Evolutionary conservation across 2,888 invertebrate genomes (phyloP).

Genomic region (Cerceris rybyensis): DNA sequence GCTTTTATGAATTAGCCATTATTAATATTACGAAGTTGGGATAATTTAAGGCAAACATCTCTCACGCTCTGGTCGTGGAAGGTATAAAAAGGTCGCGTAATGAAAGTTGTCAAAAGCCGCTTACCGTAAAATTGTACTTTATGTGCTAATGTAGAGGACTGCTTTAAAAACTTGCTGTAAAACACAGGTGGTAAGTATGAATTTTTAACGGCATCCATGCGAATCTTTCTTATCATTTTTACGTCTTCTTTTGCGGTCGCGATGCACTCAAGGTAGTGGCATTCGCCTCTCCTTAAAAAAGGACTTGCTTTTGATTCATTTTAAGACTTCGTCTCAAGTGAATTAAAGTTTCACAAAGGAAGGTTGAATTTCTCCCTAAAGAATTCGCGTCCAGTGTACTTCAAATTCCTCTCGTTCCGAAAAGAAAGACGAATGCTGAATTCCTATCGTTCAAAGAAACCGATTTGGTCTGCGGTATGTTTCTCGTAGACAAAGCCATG

Average conservation of each 20-base stretch:
- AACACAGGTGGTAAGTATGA: slow-evolving; percentile 48
- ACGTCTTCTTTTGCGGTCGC: slow-evolving; percentile 33
- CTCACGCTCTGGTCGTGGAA: neutral
- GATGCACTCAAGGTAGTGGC: slow-evolving; percentile 22
- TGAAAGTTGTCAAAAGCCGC: slow-evolving; percentile 50
- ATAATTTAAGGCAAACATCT: neutral
- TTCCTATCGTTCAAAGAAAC: slow-evolving; percentile 59
- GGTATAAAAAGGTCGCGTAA: slow-evolving; percentile 39
- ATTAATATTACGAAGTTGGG: neutral
- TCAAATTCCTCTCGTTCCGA: slow-evolving; percentile 50
- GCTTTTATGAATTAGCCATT: no score
- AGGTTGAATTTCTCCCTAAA: slow-evolving; percentile 56
- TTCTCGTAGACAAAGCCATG: slow-evolving; percentile 30
- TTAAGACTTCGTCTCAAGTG: slow-evolving; percentile 59
- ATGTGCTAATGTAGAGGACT: slow-evolving; percentile 39
- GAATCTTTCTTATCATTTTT: slow-evolving; percentile 32
- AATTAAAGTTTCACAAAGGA: slow-evolving; percentile 67
- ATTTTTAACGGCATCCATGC: slow-evolving; percentile 54
- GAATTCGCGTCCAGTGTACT: slow-evolving; percentile 55
- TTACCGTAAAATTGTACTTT: slow-evolving; percentile 63
- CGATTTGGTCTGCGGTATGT: slow-evolving; percentile 52
- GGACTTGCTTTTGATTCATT: slow-evolving; percentile 60
- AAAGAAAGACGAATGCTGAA: slow-evolving; percentile 46
- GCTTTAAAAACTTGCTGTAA: slow-evolving; percentile 45
- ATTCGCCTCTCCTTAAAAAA: slow-evolving; percentile 26